Base-by-base conservation (phyloP, 2,113 vertebrate species). In the Aphelocoma coerulescens region DNA sequence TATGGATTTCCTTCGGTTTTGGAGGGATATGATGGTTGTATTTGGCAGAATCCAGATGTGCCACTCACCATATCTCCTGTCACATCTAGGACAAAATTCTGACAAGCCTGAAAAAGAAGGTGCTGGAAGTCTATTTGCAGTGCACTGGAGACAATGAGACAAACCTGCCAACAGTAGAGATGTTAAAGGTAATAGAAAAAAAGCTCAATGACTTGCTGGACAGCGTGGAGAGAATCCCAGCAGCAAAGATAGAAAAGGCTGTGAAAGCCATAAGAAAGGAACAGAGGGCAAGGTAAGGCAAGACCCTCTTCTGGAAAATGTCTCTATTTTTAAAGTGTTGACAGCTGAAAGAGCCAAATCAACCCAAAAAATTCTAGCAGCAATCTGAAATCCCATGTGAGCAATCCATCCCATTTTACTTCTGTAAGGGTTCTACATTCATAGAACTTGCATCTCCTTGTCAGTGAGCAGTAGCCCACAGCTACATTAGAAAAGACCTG, bases 241-340 rank as follows among this genome's bases (percentile, higher is more conserved):
- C 85, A 14, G 97, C 95, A 54, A 97, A 66, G 75, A 83, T 99
- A 18, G 96, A 98, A 71, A 94, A 97, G 72, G 98, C 98, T 3
- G 96, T 98, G 97, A 99, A 97, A 96, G 97, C 96, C 85, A 99
- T 99, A 95, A 98, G 98, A 83, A 99, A 97, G 39, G 98, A 99
- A 94, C 93, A 96, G 49, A 98, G 98, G 58, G 65, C 95, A 62
- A 98, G 98, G 99, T 99, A 81, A 93, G 90, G 85, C 10, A 58
- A 73, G 63, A 57, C 11, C 4, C 13, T 55, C 16, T 49, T 81
- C 37, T 78, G 27, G 73, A 62, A 78, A 63, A 33, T 2, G 2
- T 9, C 30, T 65, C 58, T 61, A 0, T 37, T 93, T 89, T 71
- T 33, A 73, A 73, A 62, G 18, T 23, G 19, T 24, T 75, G 41